Evolutionary conservation across 2,797 vertebrate species (phyloP), one percentile per base, ranked within the genome.

Genomic region (Scolopax bukidnonensis): DNA sequence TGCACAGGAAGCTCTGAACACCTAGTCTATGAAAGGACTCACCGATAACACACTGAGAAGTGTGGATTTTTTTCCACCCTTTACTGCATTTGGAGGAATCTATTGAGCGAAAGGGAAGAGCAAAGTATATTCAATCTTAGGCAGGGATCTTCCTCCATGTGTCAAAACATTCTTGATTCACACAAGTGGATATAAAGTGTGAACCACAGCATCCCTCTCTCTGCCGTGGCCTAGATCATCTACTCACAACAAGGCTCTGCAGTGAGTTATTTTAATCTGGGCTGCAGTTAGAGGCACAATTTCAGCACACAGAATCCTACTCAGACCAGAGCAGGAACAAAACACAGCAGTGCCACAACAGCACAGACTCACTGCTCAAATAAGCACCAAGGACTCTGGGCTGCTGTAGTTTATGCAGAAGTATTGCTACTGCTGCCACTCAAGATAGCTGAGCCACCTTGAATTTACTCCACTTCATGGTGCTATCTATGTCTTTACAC

Each of bases 211-310:
- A 80, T 11, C 56, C 21, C 38, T 56, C 68, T n/a, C 14, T 38
- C 45, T 76, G 24, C 51, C 75, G 21, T 7, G 10, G 45, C 27
- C 38, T 1, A 0, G 40, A 41, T 19, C 19, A 53, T 24, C 32
- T 18, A 25, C 16, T 11, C 15, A 23, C 83, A 83, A 7, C 9
- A 32, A 47, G 48, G 38, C 38, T n/a, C 30, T 33, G 40, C 53
- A 80, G n/a, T 2, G 11, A 48, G 9, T 48, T 61, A 51, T 0
- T 0, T 43, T 74, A 21, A n/a, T 30, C 25, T 0, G 0, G 18
- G 43, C 36, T 50, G 28, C 20, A 64, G 33, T 27, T 32, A 65
- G 38, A 65, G 36, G 27, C 36, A 68, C 45, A 47, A 36, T 15
- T 53, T 47, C n/a, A 67, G 43, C 25, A 74, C 32, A 23, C 14